Percentiles rank a stretch among this genome's conserved stretches.
Conservation (phyloP, 1,140 invertebrate genomes). For the Triops longicaudatus region DNA sequence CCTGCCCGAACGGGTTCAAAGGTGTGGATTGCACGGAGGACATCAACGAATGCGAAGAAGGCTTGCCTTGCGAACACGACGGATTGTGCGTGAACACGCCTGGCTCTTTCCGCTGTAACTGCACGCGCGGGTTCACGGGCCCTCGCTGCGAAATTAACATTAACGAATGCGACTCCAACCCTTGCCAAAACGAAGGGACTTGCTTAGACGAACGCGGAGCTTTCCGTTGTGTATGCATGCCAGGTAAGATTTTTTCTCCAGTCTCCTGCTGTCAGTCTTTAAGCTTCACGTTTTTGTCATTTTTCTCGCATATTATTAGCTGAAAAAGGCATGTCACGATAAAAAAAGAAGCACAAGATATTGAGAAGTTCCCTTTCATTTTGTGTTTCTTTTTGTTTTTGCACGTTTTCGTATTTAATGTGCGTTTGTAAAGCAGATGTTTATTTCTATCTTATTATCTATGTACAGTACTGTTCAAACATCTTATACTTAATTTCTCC, state of each 20-base stretch:
- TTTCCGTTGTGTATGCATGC: conserved; percentile 92
- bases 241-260: conserved; percentile 56
- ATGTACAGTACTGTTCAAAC: no score
- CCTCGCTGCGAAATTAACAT: conserved; percentile 84
- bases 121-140: conserved; percentile 82
- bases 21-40: conserved; percentile 86
- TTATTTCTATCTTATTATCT: no score
- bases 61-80: conserved; percentile 83
- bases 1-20: conserved; percentile 83
- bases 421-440: no score
- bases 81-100: conserved; percentile 90
- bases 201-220: conserved; percentile 90
- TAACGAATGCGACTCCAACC: conserved; percentile 90
- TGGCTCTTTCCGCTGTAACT: conserved; percentile 85
- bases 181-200: conserved; percentile 87
- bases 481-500: no score
- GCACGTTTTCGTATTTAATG: no score
- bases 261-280: neutral
- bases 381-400: no score
- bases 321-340: no score
- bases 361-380: no score
- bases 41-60: conserved; percentile 90
- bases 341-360: no score
- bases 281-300: neutral
- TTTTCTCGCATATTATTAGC: no score